These are phyloP conservation scores for Ianthella basta DNA, from an alignment of 37 sponge, comb jelly and placozoan species.

Conservation along the genomic window DNA sequence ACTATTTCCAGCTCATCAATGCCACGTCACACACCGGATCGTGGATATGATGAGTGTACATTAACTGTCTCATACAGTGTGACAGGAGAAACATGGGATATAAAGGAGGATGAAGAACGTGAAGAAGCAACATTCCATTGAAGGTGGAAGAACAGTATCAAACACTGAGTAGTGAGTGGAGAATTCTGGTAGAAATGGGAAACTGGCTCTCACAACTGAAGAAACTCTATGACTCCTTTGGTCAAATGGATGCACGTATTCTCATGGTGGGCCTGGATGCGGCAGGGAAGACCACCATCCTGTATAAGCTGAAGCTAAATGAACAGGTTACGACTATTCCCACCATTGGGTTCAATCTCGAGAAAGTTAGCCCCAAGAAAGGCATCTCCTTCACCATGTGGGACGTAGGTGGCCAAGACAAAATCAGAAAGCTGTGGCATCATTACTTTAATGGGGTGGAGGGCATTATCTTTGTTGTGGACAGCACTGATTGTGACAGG, in stretches of 20 bases:
- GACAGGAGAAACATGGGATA: too few species aligned
- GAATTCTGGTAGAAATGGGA: conserved; percentile 26
- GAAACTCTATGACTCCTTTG: conserved; percentile 27
- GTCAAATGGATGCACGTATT: conserved; percentile 38
- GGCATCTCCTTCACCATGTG: conserved; percentile 61
- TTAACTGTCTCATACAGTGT: too few species aligned
- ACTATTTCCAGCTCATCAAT: too few species aligned
- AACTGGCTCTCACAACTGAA: conserved; percentile 20
- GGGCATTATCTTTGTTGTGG: conserved; percentile 69
- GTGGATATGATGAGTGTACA: too few species aligned
- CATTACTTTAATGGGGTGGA: conserved; percentile 69
- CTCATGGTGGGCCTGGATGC: conserved; percentile 75
- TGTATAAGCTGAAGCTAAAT: conserved; percentile 80
- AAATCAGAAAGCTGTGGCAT: conserved; percentile 59
- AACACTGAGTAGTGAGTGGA: not conserved
- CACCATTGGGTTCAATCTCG: conserved; percentile 79
- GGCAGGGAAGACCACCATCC: conserved; percentile 76
- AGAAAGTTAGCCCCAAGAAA: conserved; percentile 58
- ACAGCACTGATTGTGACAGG: conserved; percentile 49
- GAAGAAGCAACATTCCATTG: too few species aligned
- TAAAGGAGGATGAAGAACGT: too few species aligned
- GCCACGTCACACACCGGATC: too few species aligned
- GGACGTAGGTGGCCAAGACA: conserved; percentile 77
- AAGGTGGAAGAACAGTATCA: too few species aligned
- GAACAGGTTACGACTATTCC: conserved; percentile 58